These are phyloP conservation scores for Gobio gobio DNA, from an alignment of 2,113 vertebrate species.

Conservation along the genomic window DNA sequence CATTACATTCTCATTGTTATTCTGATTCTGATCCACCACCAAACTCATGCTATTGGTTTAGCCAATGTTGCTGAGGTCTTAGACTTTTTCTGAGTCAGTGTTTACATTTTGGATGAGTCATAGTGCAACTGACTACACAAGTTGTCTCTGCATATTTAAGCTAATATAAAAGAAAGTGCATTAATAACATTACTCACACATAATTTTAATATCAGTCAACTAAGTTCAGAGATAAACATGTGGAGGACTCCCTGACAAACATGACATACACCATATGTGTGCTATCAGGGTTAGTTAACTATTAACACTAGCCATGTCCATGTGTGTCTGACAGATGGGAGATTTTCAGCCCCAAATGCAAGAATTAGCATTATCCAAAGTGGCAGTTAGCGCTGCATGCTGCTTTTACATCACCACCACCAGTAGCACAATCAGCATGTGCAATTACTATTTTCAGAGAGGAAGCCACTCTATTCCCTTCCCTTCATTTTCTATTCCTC, in stretches of 20 bases:
- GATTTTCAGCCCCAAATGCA: constrained; percentile 62
- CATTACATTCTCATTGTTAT: too few relatives aligned
- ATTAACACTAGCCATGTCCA: constrained; percentile 9
- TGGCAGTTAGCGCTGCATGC: constrained; percentile 53
- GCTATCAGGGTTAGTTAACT: neutral
- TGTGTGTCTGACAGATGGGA: constrained; percentile 45
- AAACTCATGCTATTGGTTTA: too few relatives aligned
- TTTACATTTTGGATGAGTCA: neutral
- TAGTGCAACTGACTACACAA: neutral
- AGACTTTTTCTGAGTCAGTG: neutral
- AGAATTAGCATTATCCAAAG: constrained; percentile 69
- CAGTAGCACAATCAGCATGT: constrained; percentile 58
- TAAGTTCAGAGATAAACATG: neutral
- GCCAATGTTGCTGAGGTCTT: too few relatives aligned
- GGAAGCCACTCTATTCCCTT: constrained; percentile 51
- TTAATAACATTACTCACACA: neutral
- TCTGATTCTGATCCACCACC: too few relatives aligned
- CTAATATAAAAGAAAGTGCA: neutral
- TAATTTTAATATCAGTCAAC: neutral
- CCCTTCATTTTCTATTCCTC: neutral
- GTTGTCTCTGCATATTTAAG: neutral
- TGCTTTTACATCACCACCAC: constrained; percentile 56
- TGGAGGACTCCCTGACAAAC: neutral
- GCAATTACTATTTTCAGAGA: constrained; percentile 69
- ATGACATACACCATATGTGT: neutral